phyloP scores from a whole-genome alignment of 30 jellyfish, hydroid and myxozoan genomes.

The Nemopilema nomurai region DNA sequence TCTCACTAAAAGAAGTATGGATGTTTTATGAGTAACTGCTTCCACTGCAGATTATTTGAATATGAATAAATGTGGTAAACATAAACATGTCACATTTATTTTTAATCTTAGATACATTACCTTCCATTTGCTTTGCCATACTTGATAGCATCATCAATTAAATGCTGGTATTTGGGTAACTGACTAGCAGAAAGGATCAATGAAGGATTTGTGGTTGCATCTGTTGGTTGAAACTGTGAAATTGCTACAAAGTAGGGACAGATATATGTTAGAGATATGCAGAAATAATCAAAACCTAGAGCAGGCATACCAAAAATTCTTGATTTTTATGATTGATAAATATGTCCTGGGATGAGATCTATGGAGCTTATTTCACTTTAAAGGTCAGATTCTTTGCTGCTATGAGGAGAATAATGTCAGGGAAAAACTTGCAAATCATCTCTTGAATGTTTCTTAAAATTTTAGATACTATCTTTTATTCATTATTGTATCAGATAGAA shows the following conservation, averaged over 20 bases:
- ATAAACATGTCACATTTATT: too few relatives aligned
- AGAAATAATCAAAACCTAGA: background rate
- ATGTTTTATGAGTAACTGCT: too few relatives aligned
- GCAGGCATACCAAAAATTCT: background rate
- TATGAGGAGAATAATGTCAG: too few relatives aligned
- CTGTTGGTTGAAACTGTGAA: constrained; percentile 91
- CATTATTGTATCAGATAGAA: background rate
- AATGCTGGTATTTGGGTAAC: constrained; percentile 72
- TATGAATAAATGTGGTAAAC: too few relatives aligned
- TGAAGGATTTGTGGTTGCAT: constrained; percentile 99
- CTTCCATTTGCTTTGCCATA: constrained; percentile 73
- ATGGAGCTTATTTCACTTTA: too few relatives aligned
- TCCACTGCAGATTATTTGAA: too few relatives aligned
- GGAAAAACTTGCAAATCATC: background rate
- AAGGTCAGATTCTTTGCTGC: too few relatives aligned
- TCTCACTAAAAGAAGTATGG: constrained; percentile 57
- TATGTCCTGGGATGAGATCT: too few relatives aligned
- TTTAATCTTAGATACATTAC: too few relatives aligned
- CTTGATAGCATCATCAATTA: constrained; percentile 83
- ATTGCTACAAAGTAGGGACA: constrained; percentile 57
- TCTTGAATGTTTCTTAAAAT: background rate
- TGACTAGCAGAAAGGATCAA: constrained; percentile 91
- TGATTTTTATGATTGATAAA: too few relatives aligned
- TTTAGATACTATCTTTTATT: background rate
- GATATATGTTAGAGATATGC: background rate